A percentile compares a stretch with the other conserved stretches of the same genome.
phyloP scores from a whole-genome alignment of 2,113 vertebrate genomes.

The Hyla sarda region DNA sequence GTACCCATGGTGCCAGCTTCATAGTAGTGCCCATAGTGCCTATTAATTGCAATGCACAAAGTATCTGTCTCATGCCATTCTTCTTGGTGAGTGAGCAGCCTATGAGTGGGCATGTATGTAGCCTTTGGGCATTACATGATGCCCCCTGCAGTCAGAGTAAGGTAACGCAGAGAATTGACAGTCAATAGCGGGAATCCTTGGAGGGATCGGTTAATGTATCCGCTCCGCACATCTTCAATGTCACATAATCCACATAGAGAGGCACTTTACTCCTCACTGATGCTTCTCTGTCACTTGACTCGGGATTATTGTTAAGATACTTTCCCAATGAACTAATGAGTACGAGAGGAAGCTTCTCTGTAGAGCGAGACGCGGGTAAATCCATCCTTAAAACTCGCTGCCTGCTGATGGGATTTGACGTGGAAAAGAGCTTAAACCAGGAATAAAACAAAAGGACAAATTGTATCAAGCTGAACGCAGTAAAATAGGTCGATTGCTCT shows the following conservation, averaged over 20 bases:
- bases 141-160: not conserved
- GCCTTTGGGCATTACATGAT: not conserved
- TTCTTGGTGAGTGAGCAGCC: too few relatives aligned
- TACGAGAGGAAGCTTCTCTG: not conserved
- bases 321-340: conserved; percentile 22
- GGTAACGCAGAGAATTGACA: not conserved
- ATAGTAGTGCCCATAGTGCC: not conserved
- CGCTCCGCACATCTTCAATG: not conserved
- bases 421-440: not conserved
- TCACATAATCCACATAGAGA: conserved; percentile 15
- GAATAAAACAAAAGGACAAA: conserved; percentile 17
- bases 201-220: not conserved
- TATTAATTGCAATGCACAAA: not conserved
- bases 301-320: conserved; percentile 5
- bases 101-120: too few relatives aligned
- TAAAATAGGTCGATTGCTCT: not conserved
- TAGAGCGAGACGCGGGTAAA: not conserved
- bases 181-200: not conserved
- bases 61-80: not conserved
- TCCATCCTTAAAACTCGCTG: not conserved
- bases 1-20: not conserved
- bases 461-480: not conserved
- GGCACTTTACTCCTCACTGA: not conserved
- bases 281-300: not conserved
- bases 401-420: conserved; percentile 4